Base-by-base conservation (phyloP, 1,140 invertebrate genomes). In the Penaeus chinensis region DNA sequence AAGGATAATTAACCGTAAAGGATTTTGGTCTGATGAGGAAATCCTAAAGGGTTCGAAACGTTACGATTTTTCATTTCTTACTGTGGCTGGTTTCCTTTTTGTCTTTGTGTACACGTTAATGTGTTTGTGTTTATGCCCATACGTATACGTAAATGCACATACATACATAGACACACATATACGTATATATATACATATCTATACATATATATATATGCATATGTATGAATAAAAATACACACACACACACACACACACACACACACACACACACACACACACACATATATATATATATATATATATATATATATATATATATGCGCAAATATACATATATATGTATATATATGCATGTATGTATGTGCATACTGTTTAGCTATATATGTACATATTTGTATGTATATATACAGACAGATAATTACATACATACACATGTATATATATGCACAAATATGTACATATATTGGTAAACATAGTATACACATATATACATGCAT, bases 401-500 rank as follows among this genome's bases (percentile, higher is more conserved):
- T 66, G 7, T 66, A 3, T 66, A 66, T 66, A 66, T 66, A 7
- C 2, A 66, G 2, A 7, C 24, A 66, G 2, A 66, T 66, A 66
- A 3, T 3, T 66, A 66, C 7, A 66, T 66, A 66, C 7, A 66
- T 66, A 66, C 7, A 66, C 7, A 66, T 66, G 7, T 66, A 66
- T 66, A 66, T 66, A 65, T 65, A n/a, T n/a, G n/a, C n/a, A n/a
- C n/a, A n/a, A n/a, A n/a, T n/a, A 69, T 69, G 13, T 69, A 69
- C 27, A 69, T 69, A 69, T n/a, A n/a, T n/a, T n/a, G n/a, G n/a
- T n/a, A n/a, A n/a, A n/a, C n/a, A n/a, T n/a, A 18, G n/a, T 69
- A 69, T 69, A 69, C 27, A 69, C 13, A n/a, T 27, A 69, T 27
- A 69, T 13, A 69, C 13, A 69, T 69, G 13, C 16, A 69, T 19